Evolutionary conservation across 2,888 invertebrate genomes (phyloP), one percentile per base, ranked within the genome.

Genomic region (Leuctra nigra): DNA sequence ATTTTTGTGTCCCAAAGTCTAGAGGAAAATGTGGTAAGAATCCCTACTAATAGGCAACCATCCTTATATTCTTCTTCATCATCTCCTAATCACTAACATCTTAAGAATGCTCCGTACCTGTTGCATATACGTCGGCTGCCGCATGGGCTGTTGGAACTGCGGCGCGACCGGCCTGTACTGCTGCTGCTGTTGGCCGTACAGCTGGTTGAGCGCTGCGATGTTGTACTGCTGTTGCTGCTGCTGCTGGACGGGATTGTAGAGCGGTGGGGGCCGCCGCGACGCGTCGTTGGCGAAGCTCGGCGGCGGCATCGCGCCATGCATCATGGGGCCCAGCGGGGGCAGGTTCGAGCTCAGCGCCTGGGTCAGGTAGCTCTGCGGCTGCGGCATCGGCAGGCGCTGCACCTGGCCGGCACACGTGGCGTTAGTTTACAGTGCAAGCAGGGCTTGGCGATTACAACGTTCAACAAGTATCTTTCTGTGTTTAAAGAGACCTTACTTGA

Each of bases 211-310:
- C 14, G 23, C 14, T 44, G 33, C 14, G 58, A 48, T n/a, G 50
- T 44, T 33, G 60, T n/a, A n/a, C n/a, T n/a, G n/a, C 18, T 57
- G 53, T 9, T 39, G 56, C 29, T 55, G 58, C 55, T 57, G 56
- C 24, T 33, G 25, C 13, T 55, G 11, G 55, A 24, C 48, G 76
- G 68, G 61, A 68, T 72, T 69, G 11, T 69, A 67, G 9, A 71
- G 64, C 60, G 68, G 72, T 57, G 76, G 76, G 14, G 62, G 57
- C 0, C 75, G 74, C 58, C 75, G 63, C 6, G 50, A 9, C 13
- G 9, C 25, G n/a, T 48, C 18, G 13, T 14, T 16, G n/a, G 18
- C 20, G 18, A 50, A 33, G 7, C 14, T 13, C 36, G 52, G 53
- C 41, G 64, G 1, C 72, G 67, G 4, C 68, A 50, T 61, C 9